Conservation (phyloP, 2,113 vertebrate species). For the Actenoides hombroni region DNA sequence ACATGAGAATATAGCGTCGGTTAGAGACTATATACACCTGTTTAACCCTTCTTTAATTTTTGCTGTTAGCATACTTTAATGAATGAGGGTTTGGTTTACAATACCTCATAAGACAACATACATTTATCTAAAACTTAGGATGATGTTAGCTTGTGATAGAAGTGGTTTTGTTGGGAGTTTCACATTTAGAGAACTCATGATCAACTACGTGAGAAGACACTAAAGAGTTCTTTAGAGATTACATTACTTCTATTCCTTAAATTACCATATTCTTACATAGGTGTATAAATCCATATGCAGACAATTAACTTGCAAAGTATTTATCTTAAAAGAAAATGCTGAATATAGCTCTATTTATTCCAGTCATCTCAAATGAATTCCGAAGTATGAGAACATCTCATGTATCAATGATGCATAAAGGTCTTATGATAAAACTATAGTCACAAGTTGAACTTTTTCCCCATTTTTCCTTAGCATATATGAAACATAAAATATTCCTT, state of each 20-base stretch:
- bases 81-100: background rate
- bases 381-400: background rate
- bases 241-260: background rate
- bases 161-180: background rate
- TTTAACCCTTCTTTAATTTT: background rate
- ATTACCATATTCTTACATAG: background rate
- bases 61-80: background rate
- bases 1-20: background rate
- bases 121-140: background rate
- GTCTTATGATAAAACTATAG: background rate
- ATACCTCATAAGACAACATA: background rate
- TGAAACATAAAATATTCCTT: background rate
- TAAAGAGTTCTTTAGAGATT: background rate
- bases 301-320: background rate
- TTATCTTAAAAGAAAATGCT: background rate
- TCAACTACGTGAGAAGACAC: background rate
- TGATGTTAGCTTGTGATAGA: background rate
- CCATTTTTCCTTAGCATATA: background rate
- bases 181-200: background rate
- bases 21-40: background rate
- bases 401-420: background rate
- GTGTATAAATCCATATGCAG: background rate
- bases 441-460: background rate
- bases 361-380: background rate
- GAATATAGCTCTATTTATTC: background rate